Conservation (phyloP, 2,888 invertebrate genomes). For the Caenorhabditis auriculariae region DNA sequence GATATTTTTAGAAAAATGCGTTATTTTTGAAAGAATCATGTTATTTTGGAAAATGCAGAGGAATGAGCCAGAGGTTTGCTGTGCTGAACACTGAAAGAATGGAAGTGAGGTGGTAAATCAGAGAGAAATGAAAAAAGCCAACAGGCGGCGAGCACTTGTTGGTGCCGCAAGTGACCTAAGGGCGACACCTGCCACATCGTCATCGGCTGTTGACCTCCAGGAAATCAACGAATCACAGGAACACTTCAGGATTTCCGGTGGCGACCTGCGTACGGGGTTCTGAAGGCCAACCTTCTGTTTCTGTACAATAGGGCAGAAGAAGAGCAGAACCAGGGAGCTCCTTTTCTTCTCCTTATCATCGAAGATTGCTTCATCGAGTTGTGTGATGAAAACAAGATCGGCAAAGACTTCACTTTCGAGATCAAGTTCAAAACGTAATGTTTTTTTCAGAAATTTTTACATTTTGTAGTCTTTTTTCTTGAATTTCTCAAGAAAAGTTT, state of each 20-base stretch:
- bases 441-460: not conserved
- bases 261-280: constrained; percentile 51
- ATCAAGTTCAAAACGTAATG: constrained; percentile 60
- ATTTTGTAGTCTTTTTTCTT: constrained; percentile 2
- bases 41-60: no score
- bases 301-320: constrained; percentile 49
- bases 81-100: no score
- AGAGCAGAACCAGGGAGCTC: constrained; percentile 32
- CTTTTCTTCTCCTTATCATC: constrained; percentile 56
- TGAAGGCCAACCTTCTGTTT: constrained; percentile 60
- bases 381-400: constrained; percentile 60
- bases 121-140: no score
- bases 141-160: no score
- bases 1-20: no score
- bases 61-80: no score
- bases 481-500: not conserved
- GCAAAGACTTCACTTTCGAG: constrained; percentile 58
- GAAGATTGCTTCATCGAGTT: constrained; percentile 61
- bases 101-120: no score
- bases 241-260: constrained; percentile 60
- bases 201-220: no score
- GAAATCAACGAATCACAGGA: no score
- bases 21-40: no score
- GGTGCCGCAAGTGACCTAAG: no score
- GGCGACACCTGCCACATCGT: no score